Conservation (phyloP, 2,797 vertebrate genomes). For the Schizopygopsis malacanthus region DNA sequence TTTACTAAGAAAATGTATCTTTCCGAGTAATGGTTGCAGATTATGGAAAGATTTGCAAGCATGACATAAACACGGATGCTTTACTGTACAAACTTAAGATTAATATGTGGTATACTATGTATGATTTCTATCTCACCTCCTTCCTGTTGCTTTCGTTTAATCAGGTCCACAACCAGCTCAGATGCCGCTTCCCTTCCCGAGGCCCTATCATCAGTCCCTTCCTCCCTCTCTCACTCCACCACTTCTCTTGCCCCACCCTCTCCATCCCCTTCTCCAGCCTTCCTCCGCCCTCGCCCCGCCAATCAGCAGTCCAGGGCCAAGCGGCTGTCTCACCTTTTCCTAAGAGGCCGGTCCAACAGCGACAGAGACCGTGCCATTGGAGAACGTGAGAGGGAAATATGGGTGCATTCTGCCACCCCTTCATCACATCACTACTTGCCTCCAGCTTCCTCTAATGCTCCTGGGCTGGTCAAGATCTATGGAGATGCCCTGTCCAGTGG, state of each 20-base stretch:
- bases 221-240: slow-evolving; percentile 84
- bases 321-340: slow-evolving; percentile 90
- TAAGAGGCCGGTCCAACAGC: slow-evolving; percentile 83
- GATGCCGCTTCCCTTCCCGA: slow-evolving; percentile 84
- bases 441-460: slow-evolving; percentile 78
- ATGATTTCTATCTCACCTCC: slow-evolving; percentile 20
- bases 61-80: background rate
- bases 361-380: slow-evolving; percentile 79
- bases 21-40: background rate
- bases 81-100: background rate
- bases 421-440: slow-evolving; percentile 82
- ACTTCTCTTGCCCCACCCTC: slow-evolving; percentile 79
- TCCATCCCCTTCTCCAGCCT: slow-evolving; percentile 78
- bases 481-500: slow-evolving; percentile 84
- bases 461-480: slow-evolving; percentile 85
- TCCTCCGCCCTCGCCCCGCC: slow-evolving; percentile 79
- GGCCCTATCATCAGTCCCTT: slow-evolving; percentile 76
- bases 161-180: slow-evolving; percentile 83
- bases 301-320: slow-evolving; percentile 85
- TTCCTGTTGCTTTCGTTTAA: slow-evolving; percentile 56
- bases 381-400: slow-evolving; percentile 76
- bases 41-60: background rate
- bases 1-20: background rate
- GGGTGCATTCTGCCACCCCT: slow-evolving; percentile 77
- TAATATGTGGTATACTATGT: background rate